phyloP scores from a whole-genome alignment of 2,888 invertebrate genomes.

The Cosmia pyralina region DNA sequence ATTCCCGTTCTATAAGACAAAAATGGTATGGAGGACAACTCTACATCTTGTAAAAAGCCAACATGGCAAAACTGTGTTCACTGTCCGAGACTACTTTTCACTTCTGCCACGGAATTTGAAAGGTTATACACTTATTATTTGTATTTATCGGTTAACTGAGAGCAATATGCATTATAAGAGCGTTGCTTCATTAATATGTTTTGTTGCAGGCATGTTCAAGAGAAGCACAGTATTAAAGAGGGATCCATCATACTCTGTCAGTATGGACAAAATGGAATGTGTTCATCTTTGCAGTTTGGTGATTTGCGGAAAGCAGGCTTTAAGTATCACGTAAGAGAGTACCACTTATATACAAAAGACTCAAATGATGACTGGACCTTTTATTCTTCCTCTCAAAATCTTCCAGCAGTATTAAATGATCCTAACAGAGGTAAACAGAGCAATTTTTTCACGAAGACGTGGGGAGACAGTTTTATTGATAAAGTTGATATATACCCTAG shows the following conservation, averaged over 20 bases:
- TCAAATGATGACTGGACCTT: slow-evolving; percentile 93
- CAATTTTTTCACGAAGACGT: slow-evolving; percentile 98
- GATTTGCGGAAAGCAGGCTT: slow-evolving; percentile 97
- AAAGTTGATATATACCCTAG: slow-evolving; percentile 94
- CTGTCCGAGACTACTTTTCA: slow-evolving; percentile 91
- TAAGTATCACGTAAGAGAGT: slow-evolving; percentile 94
- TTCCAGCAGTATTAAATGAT: slow-evolving; percentile 98
- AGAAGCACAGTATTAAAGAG: slow-evolving; percentile 95
- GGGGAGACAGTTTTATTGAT: slow-evolving; percentile 98
- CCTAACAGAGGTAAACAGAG: slow-evolving; percentile 97
- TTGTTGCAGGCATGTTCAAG: slow-evolving; percentile 93
- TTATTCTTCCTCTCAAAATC: slow-evolving; percentile 97
- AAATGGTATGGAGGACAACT: slow-evolving; percentile 89
- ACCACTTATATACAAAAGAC: slow-evolving; percentile 87
- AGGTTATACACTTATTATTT: slow-evolving; percentile 81
- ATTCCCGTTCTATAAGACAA: slow-evolving; percentile 68
- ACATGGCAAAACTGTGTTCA: slow-evolving; percentile 91
- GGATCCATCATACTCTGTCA: slow-evolving; percentile 96
- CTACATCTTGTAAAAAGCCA: slow-evolving; percentile 79
- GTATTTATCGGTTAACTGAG: slow-evolving; percentile 18
- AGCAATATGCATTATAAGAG: not conserved
- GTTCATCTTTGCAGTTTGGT: slow-evolving; percentile 96
- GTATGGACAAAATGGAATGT: slow-evolving; percentile 96
- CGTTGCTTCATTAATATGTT: slow-evolving; percentile 28
- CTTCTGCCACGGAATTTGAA: slow-evolving; percentile 90